These are phyloP conservation scores for Passer montanus DNA, from an alignment of 2,113 vertebrate genomes.

Conservation along the genomic window DNA sequence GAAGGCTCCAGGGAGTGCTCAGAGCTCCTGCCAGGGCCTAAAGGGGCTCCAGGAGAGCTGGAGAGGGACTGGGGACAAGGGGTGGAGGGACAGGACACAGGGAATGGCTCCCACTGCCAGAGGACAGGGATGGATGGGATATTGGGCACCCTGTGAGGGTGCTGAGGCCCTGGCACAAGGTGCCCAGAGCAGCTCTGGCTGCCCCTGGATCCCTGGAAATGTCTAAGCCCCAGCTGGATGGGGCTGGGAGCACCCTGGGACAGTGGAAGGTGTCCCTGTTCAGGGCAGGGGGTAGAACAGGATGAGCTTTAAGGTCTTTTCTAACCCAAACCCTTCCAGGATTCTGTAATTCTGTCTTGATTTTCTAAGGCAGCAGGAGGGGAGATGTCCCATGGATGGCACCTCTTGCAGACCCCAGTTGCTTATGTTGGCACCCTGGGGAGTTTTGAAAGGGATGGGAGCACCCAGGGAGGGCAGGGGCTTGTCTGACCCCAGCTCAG, in stretches of 20 bases:
- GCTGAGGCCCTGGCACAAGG: accelerated
- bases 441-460: neutral
- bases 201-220: neutral
- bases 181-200: neutral
- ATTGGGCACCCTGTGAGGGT: accelerated
- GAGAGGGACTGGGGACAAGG: neutral
- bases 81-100: neutral
- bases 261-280: accelerated
- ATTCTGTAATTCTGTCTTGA: accelerated
- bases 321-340: neutral
- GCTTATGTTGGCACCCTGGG: neutral
- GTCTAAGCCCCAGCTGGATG: accelerated
- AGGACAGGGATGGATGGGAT: neutral
- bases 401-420: too few relatives aligned
- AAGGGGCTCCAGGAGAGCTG: neutral
- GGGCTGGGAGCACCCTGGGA: accelerated
- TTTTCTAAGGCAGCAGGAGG: neutral
- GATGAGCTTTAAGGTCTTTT: neutral
- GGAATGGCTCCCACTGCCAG: neutral
- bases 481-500: neutral
- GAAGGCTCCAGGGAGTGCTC: neutral
- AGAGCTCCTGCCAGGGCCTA: accelerated
- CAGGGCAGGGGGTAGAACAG: accelerated
- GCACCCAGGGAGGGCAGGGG: neutral
- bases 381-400: accelerated